phyloP scores from a whole-genome alignment of 2,797 vertebrate species.

The Malurus splendens region DNA sequence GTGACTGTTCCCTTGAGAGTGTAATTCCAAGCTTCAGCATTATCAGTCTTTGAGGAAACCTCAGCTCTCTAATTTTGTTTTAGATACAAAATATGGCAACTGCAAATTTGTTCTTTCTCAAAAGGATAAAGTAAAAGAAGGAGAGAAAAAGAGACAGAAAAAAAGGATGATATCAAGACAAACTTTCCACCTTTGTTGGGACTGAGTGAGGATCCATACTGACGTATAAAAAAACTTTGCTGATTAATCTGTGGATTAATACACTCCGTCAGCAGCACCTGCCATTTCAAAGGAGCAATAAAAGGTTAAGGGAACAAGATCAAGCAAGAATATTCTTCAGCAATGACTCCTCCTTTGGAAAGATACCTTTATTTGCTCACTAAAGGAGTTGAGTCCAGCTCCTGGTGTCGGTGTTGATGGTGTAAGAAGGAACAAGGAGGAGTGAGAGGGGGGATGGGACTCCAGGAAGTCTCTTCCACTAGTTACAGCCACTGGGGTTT shows the following conservation, averaged over 20 bases:
- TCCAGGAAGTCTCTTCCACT: slow-evolving; percentile 49
- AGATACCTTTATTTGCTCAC: slow-evolving; percentile 13
- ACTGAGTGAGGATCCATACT: not conserved
- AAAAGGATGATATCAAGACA: not conserved
- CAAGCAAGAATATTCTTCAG: not conserved
- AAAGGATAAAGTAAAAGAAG: not conserved
- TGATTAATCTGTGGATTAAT: slow-evolving; percentile 23
- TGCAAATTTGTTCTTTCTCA: not conserved
- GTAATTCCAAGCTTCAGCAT: not conserved
- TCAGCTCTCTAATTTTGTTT: not conserved
- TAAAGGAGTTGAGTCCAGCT: not conserved
- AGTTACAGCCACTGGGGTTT: slow-evolving; percentile 75
- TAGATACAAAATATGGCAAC: not conserved
- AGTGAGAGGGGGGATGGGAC: slow-evolving; percentile 40
- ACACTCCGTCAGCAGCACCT: not conserved
- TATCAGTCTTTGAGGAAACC: not conserved
- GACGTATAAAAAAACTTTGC: not conserved
- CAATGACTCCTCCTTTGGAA: not conserved
- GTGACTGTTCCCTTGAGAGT: slow-evolving; percentile 27
- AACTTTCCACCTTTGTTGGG: not conserved
- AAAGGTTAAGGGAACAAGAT: not conserved
- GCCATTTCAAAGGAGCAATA: not conserved
- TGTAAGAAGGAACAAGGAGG: not conserved
- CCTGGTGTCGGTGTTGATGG: not conserved
- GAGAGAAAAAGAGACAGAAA: not conserved